A percentile compares a stretch with the other conserved stretches of the same genome.
These are phyloP conservation scores for Drosophila yakuba DNA, from an alignment of 1,140 invertebrate genomes.

Conservation along the genomic window DNA sequence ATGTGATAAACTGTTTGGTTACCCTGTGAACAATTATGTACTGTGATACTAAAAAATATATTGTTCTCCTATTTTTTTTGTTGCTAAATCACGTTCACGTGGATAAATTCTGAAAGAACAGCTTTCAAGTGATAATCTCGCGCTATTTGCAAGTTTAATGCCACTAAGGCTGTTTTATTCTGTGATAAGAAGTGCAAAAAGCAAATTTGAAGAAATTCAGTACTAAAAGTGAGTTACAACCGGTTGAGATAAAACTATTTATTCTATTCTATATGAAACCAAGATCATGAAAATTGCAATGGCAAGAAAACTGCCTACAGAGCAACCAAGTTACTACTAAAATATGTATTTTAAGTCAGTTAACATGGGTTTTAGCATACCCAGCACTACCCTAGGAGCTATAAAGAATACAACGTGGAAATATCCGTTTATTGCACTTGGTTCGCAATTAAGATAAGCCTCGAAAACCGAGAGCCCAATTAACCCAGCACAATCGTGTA, in stretches of 20 bases:
- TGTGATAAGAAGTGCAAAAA: conserved; percentile 46
- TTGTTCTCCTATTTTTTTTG: no score
- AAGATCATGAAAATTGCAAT: background rate
- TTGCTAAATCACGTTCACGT: background rate
- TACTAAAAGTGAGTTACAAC: conserved; percentile 14
- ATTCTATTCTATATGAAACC: background rate
- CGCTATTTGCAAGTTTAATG: background rate
- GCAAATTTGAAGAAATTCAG: conserved; percentile 21
- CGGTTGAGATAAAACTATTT: background rate
- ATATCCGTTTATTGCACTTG: conserved; percentile 70
- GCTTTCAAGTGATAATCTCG: background rate
- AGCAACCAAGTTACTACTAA: background rate
- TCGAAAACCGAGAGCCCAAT: conserved; percentile 40
- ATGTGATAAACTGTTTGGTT: conserved; percentile 26
- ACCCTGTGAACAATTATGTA: conserved; percentile 24
- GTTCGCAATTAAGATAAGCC: conserved; percentile 74
- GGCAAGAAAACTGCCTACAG: background rate
- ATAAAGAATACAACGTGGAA: conserved; percentile 43
- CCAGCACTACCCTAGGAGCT: conserved; percentile 15
- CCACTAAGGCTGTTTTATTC: background rate
- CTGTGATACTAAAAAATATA: background rate
- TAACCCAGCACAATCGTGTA: conserved; percentile 56
- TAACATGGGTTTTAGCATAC: background rate
- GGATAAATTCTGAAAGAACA: background rate
- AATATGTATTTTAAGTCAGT: background rate